A percentile compares a stretch with the other conserved stretches of the same genome.
phyloP scores from a whole-genome alignment of 1,140 invertebrate genomes.

The Drosophila oshimai region DNA sequence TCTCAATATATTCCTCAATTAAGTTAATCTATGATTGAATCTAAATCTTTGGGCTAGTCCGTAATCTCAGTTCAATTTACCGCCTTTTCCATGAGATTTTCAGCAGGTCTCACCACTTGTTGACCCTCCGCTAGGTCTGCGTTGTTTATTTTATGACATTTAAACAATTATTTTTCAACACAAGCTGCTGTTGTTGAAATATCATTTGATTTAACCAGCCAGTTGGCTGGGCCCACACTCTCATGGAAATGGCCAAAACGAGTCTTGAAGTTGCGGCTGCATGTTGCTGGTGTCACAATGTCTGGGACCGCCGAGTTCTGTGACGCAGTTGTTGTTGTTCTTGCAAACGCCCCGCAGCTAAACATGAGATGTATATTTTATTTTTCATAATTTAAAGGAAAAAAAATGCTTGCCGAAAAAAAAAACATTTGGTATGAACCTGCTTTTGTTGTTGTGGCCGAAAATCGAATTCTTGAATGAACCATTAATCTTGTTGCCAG shows the following conservation, averaged over 20 bases:
- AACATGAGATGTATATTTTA: slow-evolving; percentile 50
- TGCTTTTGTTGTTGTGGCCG: slow-evolving; percentile 45
- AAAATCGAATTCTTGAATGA: slow-evolving; percentile 81
- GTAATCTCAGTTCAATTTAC: slow-evolving; percentile 9
- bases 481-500: slow-evolving; percentile 79
- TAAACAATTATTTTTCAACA: slow-evolving; percentile 76
- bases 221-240: slow-evolving; percentile 52
- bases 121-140: slow-evolving; percentile 34
- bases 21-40: slow-evolving; percentile 16
- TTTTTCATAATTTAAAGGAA: slow-evolving; percentile 53
- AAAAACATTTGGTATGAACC: slow-evolving; percentile 54
- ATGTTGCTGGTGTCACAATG: slow-evolving; percentile 70
- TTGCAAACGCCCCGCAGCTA: slow-evolving; percentile 50
- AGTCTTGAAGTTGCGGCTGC: slow-evolving; percentile 26
- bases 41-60: not conserved
- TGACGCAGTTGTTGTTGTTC: slow-evolving; percentile 44
- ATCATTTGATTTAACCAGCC: slow-evolving; percentile 51
- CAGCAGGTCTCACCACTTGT: not conserved
- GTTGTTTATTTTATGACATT: slow-evolving; percentile 67
- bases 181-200: slow-evolving; percentile 59
- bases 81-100: slow-evolving; percentile 7
- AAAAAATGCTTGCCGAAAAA: slow-evolving; percentile 21
- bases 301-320: slow-evolving; percentile 57
- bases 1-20: not conserved
- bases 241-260: slow-evolving; percentile 50